Evolutionary conservation across 2,888 invertebrate genomes (phyloP), one percentile per base, ranked within the genome.

Genomic region (Plusia festucae): DNA sequence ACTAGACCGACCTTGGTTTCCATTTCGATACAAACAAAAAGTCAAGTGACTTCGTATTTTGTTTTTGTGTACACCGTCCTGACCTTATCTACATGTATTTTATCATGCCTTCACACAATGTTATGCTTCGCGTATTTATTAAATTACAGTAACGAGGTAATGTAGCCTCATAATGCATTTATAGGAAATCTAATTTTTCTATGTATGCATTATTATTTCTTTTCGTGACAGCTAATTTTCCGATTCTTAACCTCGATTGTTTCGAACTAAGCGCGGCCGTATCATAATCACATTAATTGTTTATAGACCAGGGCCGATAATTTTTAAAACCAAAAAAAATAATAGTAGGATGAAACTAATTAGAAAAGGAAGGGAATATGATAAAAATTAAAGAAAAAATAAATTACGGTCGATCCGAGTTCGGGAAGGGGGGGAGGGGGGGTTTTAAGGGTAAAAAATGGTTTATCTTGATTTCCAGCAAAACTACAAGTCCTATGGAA

Each of bases 211-310:
- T 66, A 59, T 64, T 54, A 16, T 22, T 73, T 68, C 69, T 65
- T 79, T 76, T 70, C 60, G 54, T 72, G 67, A 68, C 64, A 60
- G 66, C 55, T 51, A 70, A 71, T 79, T 68, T 71, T 65, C 69
- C 67, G 61, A 70, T 73, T 72, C 62, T 75, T 58, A 66, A 55
- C 64, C 61, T 55, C 70, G 63, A 74, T 68, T 62, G 60, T 61
- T 59, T 58, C 32, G 53, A 67, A 74, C 60, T 32, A 62, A 27
- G 51, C 34, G 60, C 22, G 34, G 63, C 53, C 56, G 74, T 76
- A 67, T 76, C 68, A 72, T 64, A 69, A 69, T 70, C 52, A 52
- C 52, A 60, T 68, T 78, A 79, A 82, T 81, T 76, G 71, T 70
- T 76, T 78, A 76, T n/a, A n/a, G n/a, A n/a, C n/a, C n/a, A n/a